phyloP scores from a whole-genome alignment of 1,140 invertebrate genomes.

The Colletes gigas region DNA sequence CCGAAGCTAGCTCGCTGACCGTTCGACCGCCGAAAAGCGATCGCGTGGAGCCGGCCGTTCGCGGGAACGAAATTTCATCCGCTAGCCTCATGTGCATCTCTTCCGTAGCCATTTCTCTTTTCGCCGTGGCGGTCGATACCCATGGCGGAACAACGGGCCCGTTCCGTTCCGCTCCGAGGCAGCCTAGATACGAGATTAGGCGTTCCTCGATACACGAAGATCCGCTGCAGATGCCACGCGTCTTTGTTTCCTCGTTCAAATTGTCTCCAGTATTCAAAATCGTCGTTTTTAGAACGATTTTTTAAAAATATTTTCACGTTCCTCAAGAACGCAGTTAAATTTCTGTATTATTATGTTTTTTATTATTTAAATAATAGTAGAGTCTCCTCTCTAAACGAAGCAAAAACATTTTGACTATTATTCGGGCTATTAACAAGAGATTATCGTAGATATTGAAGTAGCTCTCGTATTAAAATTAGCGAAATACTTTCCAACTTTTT shows the following conservation, averaged over 20 bases:
- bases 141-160: conserved; percentile 54
- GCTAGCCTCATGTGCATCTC: neutral
- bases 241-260: neutral
- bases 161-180: conserved; percentile 16
- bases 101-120: neutral
- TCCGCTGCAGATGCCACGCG: neutral
- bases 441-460: too few species aligned
- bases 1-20: conserved; percentile 56
- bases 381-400: too few species aligned
- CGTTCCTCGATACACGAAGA: neutral
- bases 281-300: too few species aligned
- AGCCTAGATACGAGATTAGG: conserved; percentile 50
- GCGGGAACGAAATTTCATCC: conserved; percentile 19
- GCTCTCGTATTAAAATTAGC: too few species aligned
- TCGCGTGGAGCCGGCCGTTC: conserved; percentile 12
- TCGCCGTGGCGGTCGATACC: conserved; percentile 49
- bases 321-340: too few species aligned
- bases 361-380: too few species aligned
- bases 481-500: too few species aligned
- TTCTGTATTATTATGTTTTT: too few species aligned
- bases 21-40: conserved; percentile 64
- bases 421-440: too few species aligned
- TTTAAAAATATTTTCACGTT: too few species aligned
- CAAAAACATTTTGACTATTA: too few species aligned
- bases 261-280: neutral